Conservation (phyloP, 2,888 invertebrate genomes). For the Pilophorus perplexus region DNA sequence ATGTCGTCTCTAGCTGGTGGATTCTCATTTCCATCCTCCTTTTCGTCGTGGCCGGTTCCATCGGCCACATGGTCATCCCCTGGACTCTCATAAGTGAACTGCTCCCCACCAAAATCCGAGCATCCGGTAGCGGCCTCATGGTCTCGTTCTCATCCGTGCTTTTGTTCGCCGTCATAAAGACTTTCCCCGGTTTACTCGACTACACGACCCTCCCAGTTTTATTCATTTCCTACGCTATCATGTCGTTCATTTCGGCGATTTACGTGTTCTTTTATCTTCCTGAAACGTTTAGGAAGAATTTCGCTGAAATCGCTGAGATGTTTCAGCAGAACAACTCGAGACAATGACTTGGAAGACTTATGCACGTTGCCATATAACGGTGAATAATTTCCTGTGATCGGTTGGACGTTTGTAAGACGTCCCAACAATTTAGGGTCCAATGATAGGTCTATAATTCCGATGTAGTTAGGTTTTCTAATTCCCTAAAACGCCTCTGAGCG, state of each 20-base stretch:
- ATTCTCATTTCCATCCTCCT: constrained; percentile 54
- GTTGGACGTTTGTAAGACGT: too few relatives aligned
- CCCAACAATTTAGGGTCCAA: too few relatives aligned
- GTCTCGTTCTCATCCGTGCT: constrained; percentile 57
- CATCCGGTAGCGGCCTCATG: constrained; percentile 57
- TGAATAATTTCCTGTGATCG: too few relatives aligned
- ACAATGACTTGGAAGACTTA: too few relatives aligned
- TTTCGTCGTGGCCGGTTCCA: constrained; percentile 57
- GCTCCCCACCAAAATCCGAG: constrained; percentile 57
- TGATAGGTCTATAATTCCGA: too few relatives aligned
- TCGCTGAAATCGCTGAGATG: constrained; percentile 56
- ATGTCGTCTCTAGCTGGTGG: constrained; percentile 39
- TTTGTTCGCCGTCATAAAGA: constrained; percentile 58
- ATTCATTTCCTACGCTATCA: constrained; percentile 56
- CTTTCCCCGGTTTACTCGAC: constrained; percentile 56
- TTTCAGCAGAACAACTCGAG: constrained; percentile 11
- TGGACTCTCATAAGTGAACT: constrained; percentile 61
- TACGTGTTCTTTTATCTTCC: constrained; percentile 58
- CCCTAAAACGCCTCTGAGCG: too few relatives aligned
- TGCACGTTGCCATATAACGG: too few relatives aligned
- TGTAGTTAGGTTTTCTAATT: too few relatives aligned
- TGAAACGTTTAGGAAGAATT: constrained; percentile 60
- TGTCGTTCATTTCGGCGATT: constrained; percentile 54
- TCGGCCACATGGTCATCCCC: constrained; percentile 60
- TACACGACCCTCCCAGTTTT: constrained; percentile 53